phyloP scores from a whole-genome alignment of 2,888 invertebrate genomes.

The Cyaniris semiargus region DNA sequence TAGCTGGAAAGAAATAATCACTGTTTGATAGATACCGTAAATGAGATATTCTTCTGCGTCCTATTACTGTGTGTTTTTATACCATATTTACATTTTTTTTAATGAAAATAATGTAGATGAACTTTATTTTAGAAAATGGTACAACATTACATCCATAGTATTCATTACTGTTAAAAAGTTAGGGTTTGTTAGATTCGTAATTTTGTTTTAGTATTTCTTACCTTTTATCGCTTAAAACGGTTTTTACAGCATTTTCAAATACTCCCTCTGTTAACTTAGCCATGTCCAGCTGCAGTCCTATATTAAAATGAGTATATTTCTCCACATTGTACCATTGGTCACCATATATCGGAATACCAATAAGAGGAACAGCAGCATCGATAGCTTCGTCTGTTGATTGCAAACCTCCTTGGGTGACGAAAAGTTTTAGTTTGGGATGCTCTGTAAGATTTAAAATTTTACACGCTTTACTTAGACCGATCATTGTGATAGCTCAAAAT shows the following conservation, averaged over 20 bases:
- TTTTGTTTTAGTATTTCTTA: slow-evolving; percentile 21
- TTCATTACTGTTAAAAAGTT: too few species aligned
- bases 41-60: too few species aligned
- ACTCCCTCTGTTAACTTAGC: slow-evolving; percentile 47
- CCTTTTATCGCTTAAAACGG: slow-evolving; percentile 42
- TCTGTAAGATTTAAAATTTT: slow-evolving; percentile 42
- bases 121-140: too few species aligned
- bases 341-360: slow-evolving; percentile 61
- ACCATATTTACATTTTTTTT: too few species aligned
- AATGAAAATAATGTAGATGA: too few species aligned
- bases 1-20: slow-evolving; percentile 42
- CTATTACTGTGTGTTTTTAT: too few species aligned
- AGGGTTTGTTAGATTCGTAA: too few species aligned
- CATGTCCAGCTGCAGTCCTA: slow-evolving; percentile 55
- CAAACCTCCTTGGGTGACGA: slow-evolving; percentile 69
- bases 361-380: slow-evolving; percentile 58
- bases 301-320: slow-evolving; percentile 47
- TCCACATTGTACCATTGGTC: slow-evolving; percentile 64
- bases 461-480: too few species aligned
- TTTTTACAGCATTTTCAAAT: slow-evolving; percentile 44
- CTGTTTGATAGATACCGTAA: too few species aligned
- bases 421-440: slow-evolving; percentile 67
- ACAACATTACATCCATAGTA: too few species aligned
- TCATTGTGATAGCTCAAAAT: too few species aligned
- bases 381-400: slow-evolving; percentile 69